A percentile compares a stretch with the other conserved stretches of the same genome.
Evolutionary conservation across 2,113 vertebrate genomes (phyloP).

Genomic region (Seriola rivoliana): DNA sequence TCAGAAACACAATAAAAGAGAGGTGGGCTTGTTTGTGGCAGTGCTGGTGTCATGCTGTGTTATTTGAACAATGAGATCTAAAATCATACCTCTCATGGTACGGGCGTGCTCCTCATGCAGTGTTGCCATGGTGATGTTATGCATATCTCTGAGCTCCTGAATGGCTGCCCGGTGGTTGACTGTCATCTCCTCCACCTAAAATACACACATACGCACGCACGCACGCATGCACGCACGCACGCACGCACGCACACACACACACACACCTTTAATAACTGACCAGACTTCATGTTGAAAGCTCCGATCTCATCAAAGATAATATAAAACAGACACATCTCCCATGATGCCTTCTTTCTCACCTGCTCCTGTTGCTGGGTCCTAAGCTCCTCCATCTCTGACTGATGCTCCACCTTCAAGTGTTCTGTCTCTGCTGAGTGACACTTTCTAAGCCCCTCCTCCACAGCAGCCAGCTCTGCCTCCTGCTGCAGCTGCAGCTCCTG

Average conservation of each 20-base stretch:
- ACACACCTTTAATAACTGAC: conserved; percentile 10
- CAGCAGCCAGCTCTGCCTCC: conserved; percentile 85
- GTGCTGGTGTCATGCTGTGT: background rate
- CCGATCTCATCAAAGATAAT: background rate
- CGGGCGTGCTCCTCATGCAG: conserved; percentile 91
- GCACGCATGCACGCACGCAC: too few species aligned
- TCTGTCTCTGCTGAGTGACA: conserved; percentile 85
- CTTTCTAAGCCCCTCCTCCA: conserved; percentile 88
- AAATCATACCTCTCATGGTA: conserved; percentile 89
- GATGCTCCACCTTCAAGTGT: conserved; percentile 88
- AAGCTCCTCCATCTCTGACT: conserved; percentile 89
- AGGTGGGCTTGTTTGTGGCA: background rate
- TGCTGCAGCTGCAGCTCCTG: conserved; percentile 88
- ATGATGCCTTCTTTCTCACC: conserved; percentile 61
- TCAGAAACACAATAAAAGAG: background rate
- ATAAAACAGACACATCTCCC: conserved; percentile 2
- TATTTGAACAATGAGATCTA: background rate
- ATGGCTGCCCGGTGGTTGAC: conserved; percentile 87
- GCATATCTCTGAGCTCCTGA: conserved; percentile 90
- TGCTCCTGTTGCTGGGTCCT: conserved; percentile 85
- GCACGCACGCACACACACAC: conserved; percentile 9
- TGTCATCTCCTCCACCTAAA: conserved; percentile 92
- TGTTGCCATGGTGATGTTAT: conserved; percentile 87
- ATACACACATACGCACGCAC: conserved; percentile 18
- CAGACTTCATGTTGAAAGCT: background rate